These are phyloP conservation scores for Hemitrygon akajei DNA, from an alignment of 2,797 vertebrate species.

Conservation along the genomic window DNA sequence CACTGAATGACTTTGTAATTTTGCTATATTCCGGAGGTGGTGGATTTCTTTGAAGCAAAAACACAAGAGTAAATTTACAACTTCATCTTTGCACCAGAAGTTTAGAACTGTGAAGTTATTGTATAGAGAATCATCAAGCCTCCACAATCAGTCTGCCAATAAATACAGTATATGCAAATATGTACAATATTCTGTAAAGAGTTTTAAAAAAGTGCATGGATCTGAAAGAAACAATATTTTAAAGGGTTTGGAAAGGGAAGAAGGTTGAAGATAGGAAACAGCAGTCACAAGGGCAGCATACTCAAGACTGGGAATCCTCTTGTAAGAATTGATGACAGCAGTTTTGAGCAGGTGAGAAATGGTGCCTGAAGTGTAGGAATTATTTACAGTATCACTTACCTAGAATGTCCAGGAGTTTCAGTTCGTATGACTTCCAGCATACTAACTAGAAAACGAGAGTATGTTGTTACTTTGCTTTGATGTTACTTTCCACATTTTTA, in stretches of 20 bases:
- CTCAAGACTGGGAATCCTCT: neutral
- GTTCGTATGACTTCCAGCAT: neutral
- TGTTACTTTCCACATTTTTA: neutral
- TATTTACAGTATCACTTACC: neutral
- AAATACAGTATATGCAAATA: neutral
- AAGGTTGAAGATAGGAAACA: neutral
- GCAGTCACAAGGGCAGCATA: neutral
- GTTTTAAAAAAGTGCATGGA: neutral
- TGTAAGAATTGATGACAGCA: neutral
- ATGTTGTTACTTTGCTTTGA: neutral
- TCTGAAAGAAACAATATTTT: neutral
- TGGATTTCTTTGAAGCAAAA: neutral
- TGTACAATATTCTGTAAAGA: neutral
- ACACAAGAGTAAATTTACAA: neutral
- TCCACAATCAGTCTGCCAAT: neutral
- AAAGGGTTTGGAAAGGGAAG: neutral
- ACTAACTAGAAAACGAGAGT: neutral
- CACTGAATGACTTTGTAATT: neutral
- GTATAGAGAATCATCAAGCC: neutral
- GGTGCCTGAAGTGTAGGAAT: neutral
- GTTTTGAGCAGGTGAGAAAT: neutral
- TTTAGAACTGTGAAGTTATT: neutral
- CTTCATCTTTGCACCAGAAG: neutral
- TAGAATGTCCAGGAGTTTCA: neutral
- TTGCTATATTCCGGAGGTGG: neutral